Base-by-base conservation (phyloP, 2,888 invertebrate species). In the Mycogona germanica region DNA sequence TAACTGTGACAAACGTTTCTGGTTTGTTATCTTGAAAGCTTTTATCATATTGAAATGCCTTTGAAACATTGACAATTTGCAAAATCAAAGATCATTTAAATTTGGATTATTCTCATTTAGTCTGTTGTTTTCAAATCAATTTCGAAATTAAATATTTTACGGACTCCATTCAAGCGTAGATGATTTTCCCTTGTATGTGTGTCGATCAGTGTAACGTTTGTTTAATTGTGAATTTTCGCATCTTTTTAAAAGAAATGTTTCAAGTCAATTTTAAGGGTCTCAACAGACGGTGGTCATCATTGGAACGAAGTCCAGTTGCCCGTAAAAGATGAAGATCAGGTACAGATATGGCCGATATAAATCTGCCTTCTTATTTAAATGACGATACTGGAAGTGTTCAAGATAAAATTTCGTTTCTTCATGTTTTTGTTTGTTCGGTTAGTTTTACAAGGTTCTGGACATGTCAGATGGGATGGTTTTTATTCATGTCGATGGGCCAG, bases 391-490 rank as follows among this genome's bases (percentile, higher is more conserved):
- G n/a, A 12, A 23, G 26, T 41, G 9, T 6, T 40, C 21, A 29
- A 4, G 30, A 6, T 46, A 52, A 52, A 35, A 42, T 23, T 14
- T 2, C 28, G 21, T 25, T 19, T 50, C 29, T 1, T 48, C 32
- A 12, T 35, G 23, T 21, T 23, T 45, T 41, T 41, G 12, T 7
- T 6, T 25, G 7, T 51, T 25, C 7, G 5, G n/a, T n/a, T 25
- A 55, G 55, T 55, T 55, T 51, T 55, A 55, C 28, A 37, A 44
- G 19, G 37, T 55, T 25, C 28, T 55, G 23, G 55, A 55, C 32
- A 55, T 55, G 44, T 55, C 55, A 19, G 55, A 55, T 30, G 55
- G 55, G 35, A 55, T 55, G 55, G 55, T 55, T 9, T 55, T 40
- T 14, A 55, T 55, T 42, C 55, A 55, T 19, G 55, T 55, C 12